A percentile compares a stretch with the other conserved stretches of the same genome.
These are phyloP conservation scores for Platycnemis pennipes DNA, from an alignment of 2,888 invertebrate species.

Conservation along the genomic window DNA sequence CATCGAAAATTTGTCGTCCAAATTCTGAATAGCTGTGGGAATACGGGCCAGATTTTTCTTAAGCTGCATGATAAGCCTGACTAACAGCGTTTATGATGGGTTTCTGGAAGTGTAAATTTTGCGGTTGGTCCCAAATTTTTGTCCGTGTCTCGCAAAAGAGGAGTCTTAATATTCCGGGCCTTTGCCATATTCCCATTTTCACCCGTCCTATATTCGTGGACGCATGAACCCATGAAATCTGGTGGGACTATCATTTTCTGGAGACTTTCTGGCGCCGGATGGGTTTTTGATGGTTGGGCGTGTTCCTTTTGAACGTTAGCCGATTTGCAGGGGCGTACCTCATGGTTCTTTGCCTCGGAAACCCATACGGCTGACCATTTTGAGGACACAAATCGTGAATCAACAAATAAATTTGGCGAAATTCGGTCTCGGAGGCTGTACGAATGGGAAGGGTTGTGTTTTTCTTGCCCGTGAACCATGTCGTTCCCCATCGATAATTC, in stretches of 20 bases:
- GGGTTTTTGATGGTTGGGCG: not conserved
- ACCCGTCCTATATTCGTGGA: not conserved
- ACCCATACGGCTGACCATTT: not conserved
- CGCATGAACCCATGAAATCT: not conserved
- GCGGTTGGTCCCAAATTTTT: not conserved
- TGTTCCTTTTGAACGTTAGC: not conserved
- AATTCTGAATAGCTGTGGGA: too few species aligned
- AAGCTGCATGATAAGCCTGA: not conserved
- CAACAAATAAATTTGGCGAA: not conserved
- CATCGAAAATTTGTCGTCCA: too few species aligned
- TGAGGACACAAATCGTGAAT: not conserved
- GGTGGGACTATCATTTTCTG: not conserved
- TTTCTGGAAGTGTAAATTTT: not conserved
- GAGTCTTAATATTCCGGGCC: too few species aligned
- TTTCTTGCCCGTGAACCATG: not conserved
- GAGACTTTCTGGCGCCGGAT: not conserved
- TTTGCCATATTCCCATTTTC: too few species aligned
- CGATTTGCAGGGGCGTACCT: not conserved
- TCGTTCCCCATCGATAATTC: not conserved
- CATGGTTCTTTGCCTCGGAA: not conserved
- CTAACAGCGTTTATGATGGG: not conserved
- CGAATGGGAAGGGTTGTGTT: not conserved
- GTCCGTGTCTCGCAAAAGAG: too few species aligned
- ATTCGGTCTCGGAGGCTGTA: not conserved
- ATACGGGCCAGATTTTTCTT: too few species aligned